A percentile compares a stretch with the other conserved stretches of the same genome.
These are phyloP conservation scores for Phoronis australis DNA, from an alignment of 2,888 invertebrate species.

Conservation along the genomic window DNA sequence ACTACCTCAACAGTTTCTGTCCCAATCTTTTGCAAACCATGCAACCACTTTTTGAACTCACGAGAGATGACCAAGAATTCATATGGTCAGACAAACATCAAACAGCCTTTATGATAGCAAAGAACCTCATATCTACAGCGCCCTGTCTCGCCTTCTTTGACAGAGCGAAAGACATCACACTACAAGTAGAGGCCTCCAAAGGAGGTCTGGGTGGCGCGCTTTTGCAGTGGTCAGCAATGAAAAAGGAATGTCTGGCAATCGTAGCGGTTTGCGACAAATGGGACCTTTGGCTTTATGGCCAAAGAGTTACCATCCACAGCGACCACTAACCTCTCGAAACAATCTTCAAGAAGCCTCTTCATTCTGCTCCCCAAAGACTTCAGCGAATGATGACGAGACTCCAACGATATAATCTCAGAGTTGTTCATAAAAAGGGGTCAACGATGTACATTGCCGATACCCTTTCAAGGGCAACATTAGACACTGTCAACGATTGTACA, in stretches of 20 bases:
- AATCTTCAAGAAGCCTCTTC: constrained; percentile 1
- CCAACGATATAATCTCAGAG: constrained; percentile 3
- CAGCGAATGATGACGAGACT: constrained; percentile 7
- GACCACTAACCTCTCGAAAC: constrained; percentile 6
- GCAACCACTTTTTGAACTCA: constrained; percentile 4
- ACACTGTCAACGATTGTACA: neutral
- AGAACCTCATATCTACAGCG: constrained; percentile 2
- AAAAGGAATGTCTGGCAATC: constrained; percentile 5
- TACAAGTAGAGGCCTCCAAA: constrained; percentile 6
- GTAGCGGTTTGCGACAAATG: neutral
- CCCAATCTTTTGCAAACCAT: constrained; percentile 1
- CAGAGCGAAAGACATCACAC: neutral
- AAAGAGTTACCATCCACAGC: constrained; percentile 1
- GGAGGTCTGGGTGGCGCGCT: constrained; percentile 1
- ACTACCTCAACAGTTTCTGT: constrained; percentile 3
- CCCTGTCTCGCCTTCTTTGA: constrained; percentile 7
- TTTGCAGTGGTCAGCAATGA: constrained; percentile 1
- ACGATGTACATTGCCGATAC: constrained; percentile 2
- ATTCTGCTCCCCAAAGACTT: constrained; percentile 2
- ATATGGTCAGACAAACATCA: constrained; percentile 1
- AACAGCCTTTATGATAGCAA: constrained; percentile 1
- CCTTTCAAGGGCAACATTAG: constrained; percentile 1
- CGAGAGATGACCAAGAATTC: neutral
- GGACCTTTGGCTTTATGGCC: constrained; percentile 6
- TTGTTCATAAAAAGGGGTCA: constrained; percentile 3